Conservation (phyloP, 1,140 invertebrate genomes). For the Leptoteleia sp. region DNA sequence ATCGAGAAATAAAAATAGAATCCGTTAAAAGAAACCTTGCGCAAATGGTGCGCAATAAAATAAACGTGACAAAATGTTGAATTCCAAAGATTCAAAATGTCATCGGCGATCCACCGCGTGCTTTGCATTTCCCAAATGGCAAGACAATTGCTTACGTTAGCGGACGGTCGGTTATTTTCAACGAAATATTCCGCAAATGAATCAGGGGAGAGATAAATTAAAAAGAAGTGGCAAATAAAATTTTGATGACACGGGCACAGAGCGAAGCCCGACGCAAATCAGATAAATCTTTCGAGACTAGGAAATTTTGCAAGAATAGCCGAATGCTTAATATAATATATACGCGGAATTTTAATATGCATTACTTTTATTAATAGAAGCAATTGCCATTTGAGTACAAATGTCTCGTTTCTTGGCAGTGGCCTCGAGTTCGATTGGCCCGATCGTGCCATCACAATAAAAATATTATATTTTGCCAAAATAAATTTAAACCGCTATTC, state of each 20-base stretch:
- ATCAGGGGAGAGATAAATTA: conserved; percentile 11
- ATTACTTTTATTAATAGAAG: conserved; percentile 26
- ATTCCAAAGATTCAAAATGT: conserved; percentile 3
- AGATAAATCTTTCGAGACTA: conserved; percentile 43
- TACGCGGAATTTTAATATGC: conserved; percentile 16
- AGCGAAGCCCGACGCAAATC: not conserved
- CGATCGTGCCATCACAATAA: conserved; percentile 31
- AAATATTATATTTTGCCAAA: conserved; percentile 48
- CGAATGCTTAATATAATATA: no score
- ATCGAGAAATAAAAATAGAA: not conserved
- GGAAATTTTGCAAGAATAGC: conserved; percentile 15
- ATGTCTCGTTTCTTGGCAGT: conserved; percentile 38
- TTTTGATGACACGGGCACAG: conserved; percentile 7
- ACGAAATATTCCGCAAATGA: not conserved
- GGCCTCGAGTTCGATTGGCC: conserved; percentile 26
- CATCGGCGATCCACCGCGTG: not conserved
- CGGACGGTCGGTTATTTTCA: not conserved
- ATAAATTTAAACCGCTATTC: conserved; percentile 24
- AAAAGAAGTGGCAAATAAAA: conserved; percentile 3
- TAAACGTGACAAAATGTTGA: conserved; percentile 1
- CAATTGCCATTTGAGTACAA: conserved; percentile 24
- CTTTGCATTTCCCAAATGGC: not conserved
- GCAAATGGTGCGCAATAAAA: not conserved
- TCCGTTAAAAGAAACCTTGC: not conserved
- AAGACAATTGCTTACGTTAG: not conserved